Base-by-base conservation (phyloP, 2,797 vertebrate species). In the Pteropus rufus region DNA sequence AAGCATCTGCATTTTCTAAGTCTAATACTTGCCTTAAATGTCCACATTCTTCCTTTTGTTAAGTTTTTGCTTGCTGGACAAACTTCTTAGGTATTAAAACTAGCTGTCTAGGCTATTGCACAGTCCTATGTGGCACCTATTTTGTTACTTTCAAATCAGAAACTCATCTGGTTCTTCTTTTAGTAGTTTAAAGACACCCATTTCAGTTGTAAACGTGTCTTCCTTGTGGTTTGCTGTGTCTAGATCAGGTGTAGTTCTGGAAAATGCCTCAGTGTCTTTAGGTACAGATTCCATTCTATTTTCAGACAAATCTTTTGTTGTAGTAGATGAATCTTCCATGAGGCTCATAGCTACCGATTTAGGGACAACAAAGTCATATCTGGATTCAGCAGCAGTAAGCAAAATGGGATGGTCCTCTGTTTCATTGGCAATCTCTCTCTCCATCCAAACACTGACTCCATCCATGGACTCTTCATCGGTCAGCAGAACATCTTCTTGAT, bases 21-120 rank as follows among this genome's bases (percentile, higher is more conserved):
- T 86, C 24, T 56, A 85, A 67, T 96, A 97, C 97, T 97, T 95
- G 92, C 97, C 97, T 97, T 96, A 87, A 91, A 70, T 73, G n/a
- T 9, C 52, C 67, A 97, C 36, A 41, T 79, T 93, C 29, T 87
- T 89, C 62, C 34, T 44, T 56, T 95, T 70, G 31, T 90, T 56
- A 34, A 52, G 16, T 31, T 89, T 93, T 92, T 92, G 23, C 85
- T 69, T 93, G 83, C 29, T 93, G 64, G 21, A 75, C 58, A 89
- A 49, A 54, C 52, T 88, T 92, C 93, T 93, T 89, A 86, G 36
- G 62, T 58, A 29, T 93, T 82, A 81, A 52, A 44, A 16, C 77
- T 95, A 62, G 23, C 26, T 94, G 31, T 46, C 58, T 81, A 81
- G 49, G 11, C 75, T 79, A n/a, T 2, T 46, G 10, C 15, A 16